Evolutionary conservation across 1,140 invertebrate genomes (phyloP), one percentile per base, ranked within the genome.

Genomic region (Eupeodes corollae): DNA sequence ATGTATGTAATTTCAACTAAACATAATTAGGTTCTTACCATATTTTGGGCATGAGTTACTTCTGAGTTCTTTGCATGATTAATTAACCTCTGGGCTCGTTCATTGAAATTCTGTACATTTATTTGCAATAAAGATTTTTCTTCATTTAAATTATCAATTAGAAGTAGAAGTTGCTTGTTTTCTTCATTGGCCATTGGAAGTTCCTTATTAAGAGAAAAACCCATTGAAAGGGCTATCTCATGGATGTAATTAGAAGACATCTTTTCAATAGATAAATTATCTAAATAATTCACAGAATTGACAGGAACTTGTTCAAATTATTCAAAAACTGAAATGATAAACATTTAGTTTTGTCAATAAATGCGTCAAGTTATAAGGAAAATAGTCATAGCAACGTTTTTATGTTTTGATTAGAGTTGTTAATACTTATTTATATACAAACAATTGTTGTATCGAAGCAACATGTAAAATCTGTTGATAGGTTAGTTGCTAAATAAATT

Each of bases 101-200:
- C 61, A 13, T 66, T 55, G 2, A 57, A 46, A 3, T 51, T 43
- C 2, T 56, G 31, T 21, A 63, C 53, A 14, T 55, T 48, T 30
- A 57, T 57, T 18, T 56, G 42, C n/a, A 63, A 30, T 16, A 61
- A 49, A 14, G 53, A 37, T 14, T 65, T 68, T 9, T 53, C 26
- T 1, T 54, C 55, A 13, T 56, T 49, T 46, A 66, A 46, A 9
- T 47, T 16, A 0, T 54, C 51, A 47, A 68, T 54, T 31, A 52
- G 46, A 46, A 63, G 63, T 51, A 84, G 76, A 11, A 84, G 63
- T 45, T 52, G 59, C 59, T 75, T 71, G 56, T 84, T 84, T 60
- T 82, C 79, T n/a, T 72, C 75, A 65, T 78, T 83, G 0, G 80
- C 79, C 44, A 84, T 74, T 5, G 82, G 82, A 51, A 84, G 73